These are phyloP conservation scores for Tipula vernalis DNA, from an alignment of 2,888 invertebrate species.

Conservation along the genomic window DNA sequence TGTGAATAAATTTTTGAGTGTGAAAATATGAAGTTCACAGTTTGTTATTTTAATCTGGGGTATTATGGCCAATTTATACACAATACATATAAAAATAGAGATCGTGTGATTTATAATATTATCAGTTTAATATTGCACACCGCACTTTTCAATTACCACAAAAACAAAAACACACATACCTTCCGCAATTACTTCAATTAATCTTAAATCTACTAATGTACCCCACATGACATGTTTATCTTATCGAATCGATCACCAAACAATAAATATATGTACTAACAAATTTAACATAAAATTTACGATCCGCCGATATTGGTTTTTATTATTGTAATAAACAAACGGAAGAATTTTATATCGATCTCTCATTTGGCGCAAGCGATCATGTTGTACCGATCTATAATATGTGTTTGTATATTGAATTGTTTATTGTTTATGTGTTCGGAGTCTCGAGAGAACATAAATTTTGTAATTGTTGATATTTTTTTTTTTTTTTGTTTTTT, in stretches of 20 bases:
- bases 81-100: too few relatives aligned
- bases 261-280: background rate
- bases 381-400: background rate
- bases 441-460: background rate
- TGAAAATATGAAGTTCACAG: background rate
- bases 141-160: too few relatives aligned
- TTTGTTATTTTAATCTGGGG: background rate
- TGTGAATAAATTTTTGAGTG: background rate
- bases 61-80: background rate
- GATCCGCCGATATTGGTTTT: background rate
- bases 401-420: background rate
- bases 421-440: background rate
- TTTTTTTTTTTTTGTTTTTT: background rate
- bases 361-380: background rate
- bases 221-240: background rate
- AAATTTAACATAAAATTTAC: background rate
- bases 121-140: too few relatives aligned
- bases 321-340: background rate
- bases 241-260: background rate
- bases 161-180: too few relatives aligned
- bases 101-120: too few relatives aligned
- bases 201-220: too few relatives aligned
- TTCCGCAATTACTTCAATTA: too few relatives aligned
- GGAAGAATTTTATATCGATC: background rate
- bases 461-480: background rate